These are phyloP conservation scores for Laupala kohalensis DNA, from an alignment of 1,140 invertebrate species.

Conservation along the genomic window DNA sequence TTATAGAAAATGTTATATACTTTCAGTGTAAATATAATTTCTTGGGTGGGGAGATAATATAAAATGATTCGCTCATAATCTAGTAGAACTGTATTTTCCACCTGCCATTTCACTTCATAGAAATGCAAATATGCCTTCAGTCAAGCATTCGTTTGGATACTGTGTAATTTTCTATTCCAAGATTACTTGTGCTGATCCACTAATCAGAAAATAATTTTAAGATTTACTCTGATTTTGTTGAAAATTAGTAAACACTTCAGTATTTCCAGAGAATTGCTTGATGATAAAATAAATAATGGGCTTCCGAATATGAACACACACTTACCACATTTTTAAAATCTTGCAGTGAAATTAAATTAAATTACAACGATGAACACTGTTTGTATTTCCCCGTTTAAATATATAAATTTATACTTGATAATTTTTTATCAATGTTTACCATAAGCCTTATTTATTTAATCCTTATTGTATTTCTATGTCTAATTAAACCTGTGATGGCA, in stretches of 20 bases:
- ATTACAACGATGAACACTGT: background rate
- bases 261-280: slow-evolving; percentile 1
- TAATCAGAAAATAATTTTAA: background rate
- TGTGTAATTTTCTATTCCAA: background rate
- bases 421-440: background rate
- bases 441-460: background rate
- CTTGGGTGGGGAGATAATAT: slow-evolving; percentile 1
- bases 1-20: too few relatives aligned
- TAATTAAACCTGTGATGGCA: background rate
- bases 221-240: background rate
- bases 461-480: background rate
- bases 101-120: slow-evolving; percentile 1
- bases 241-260: background rate
- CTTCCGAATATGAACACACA: background rate
- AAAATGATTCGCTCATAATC: slow-evolving; percentile 1
- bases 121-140: slow-evolving; percentile 2
- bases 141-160: background rate
- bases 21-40: background rate
- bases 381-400: background rate
- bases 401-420: background rate
- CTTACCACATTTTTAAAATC: background rate
- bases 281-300: slow-evolving; percentile 1
- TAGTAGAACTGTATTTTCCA: slow-evolving; percentile 1
- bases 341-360: background rate
- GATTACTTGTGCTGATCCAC: background rate